These are phyloP conservation scores for Trogon melanurus DNA, from an alignment of 2,113 vertebrate species.

Conservation along the genomic window DNA sequence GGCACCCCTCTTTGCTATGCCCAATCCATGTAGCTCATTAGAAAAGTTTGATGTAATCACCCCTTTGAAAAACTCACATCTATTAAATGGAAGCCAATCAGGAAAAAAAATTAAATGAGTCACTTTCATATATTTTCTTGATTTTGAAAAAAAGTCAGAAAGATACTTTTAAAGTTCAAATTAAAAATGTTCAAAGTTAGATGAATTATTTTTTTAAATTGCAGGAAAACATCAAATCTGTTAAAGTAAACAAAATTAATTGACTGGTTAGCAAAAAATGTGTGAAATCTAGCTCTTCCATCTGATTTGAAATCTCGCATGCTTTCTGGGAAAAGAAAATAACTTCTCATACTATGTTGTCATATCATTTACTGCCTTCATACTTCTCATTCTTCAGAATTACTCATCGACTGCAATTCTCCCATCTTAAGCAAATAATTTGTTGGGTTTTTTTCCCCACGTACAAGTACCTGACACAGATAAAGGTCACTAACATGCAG, in stretches of 20 bases:
- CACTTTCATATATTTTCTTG: neutral
- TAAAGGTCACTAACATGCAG: neutral
- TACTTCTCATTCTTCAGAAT: neutral
- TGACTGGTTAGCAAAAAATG: neutral
- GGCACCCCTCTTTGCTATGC: neutral
- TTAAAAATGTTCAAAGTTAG: neutral
- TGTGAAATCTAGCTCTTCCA: neutral
- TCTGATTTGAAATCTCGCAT: neutral
- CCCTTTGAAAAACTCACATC: neutral
- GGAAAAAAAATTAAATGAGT: neutral
- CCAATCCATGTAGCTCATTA: neutral
- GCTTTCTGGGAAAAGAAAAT: neutral
- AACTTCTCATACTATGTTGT: neutral
- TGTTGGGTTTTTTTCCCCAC: rapidly evolving
- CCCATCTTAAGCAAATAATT: neutral
- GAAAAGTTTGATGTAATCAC: neutral
- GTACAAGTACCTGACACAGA: neutral
- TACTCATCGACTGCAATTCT: neutral
- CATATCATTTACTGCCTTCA: neutral
- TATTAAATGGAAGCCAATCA: neutral
- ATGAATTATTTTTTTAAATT: neutral
- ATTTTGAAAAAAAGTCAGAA: neutral
- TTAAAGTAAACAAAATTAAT: constrained; percentile 8
- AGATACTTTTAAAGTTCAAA: neutral
- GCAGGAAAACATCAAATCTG: neutral